A percentile compares a stretch with the other conserved stretches of the same genome.
Evolutionary conservation across 2,888 invertebrate genomes (phyloP).

Genomic region (Eilema griseolum): DNA sequence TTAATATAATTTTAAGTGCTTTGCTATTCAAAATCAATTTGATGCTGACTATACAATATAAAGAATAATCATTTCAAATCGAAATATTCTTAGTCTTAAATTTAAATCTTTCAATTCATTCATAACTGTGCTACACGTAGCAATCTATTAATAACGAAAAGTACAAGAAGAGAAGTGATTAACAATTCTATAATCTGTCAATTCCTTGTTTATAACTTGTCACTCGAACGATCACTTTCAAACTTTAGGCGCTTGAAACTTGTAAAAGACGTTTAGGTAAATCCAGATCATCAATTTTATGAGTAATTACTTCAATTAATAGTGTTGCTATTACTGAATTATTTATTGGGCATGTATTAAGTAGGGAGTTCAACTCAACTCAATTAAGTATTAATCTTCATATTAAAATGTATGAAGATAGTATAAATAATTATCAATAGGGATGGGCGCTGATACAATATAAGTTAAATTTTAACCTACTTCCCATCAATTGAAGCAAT

Average conservation of each 20-base stretch:
- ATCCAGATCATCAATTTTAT: slow-evolving; percentile 1
- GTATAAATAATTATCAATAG: no score
- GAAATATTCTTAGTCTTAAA: neutral
- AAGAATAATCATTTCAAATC: no score
- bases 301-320: neutral
- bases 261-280: neutral
- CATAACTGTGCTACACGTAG: neutral
- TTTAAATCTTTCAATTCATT: neutral
- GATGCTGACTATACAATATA: no score
- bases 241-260: neutral
- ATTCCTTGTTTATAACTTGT: neutral
- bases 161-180: neutral
- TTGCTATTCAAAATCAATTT: no score
- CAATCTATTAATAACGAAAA: slow-evolving; percentile 4
- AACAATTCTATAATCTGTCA: slow-evolving; percentile 1
- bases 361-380: no score
- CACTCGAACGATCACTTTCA: neutral
- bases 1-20: no score
- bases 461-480: no score
- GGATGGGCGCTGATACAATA: no score
- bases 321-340: neutral
- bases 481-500: no score
- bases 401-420: no score
- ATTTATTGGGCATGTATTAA: neutral
- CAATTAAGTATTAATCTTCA: no score